A percentile compares a stretch with the other conserved stretches of the same genome.
Evolutionary conservation across 2,888 invertebrate genomes (phyloP).

Genomic region (Tetanocera ferruginea): DNA sequence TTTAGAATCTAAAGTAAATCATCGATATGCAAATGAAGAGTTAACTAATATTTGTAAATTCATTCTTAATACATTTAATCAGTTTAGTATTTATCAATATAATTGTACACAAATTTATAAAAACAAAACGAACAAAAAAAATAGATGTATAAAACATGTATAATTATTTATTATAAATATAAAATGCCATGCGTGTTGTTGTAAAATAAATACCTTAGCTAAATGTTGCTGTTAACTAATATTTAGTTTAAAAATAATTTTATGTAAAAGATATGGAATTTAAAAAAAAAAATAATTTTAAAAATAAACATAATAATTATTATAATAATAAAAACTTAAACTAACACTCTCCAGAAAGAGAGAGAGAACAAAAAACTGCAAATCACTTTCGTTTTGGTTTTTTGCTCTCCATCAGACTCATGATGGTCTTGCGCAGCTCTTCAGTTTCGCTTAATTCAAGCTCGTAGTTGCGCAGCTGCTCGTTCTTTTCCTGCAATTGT

Average conservation of each 20-base stretch:
- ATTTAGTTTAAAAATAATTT: conserved; percentile 41
- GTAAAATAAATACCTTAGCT: neutral
- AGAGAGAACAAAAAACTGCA: neutral
- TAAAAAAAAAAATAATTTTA: conserved; percentile 33
- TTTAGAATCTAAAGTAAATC: neutral
- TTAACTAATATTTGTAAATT: conserved; percentile 6
- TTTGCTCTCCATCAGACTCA: conserved; percentile 69
- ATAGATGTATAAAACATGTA: conserved; percentile 17
- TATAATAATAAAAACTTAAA: neutral
- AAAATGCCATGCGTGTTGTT: conserved; percentile 20
- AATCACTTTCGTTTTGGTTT: conserved; percentile 58
- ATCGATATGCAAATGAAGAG: neutral
- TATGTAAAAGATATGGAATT: conserved; percentile 24
- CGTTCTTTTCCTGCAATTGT: conserved; percentile 66
- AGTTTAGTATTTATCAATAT: conserved; percentile 29
- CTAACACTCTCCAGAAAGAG: no score
- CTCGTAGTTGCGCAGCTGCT: conserved; percentile 64
- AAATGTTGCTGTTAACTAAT: conserved; percentile 42
- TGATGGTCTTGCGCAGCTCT: conserved; percentile 67
- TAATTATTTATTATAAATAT: conserved; percentile 19
- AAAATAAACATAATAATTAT: conserved; percentile 28
- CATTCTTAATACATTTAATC: conserved; percentile 22
- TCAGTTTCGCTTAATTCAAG: conserved; percentile 66
- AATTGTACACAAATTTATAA: conserved; percentile 37
- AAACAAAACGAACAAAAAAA: conserved; percentile 17